Conservation (phyloP, 2,113 vertebrate species). For the Gorsachius goisagi region DNA sequence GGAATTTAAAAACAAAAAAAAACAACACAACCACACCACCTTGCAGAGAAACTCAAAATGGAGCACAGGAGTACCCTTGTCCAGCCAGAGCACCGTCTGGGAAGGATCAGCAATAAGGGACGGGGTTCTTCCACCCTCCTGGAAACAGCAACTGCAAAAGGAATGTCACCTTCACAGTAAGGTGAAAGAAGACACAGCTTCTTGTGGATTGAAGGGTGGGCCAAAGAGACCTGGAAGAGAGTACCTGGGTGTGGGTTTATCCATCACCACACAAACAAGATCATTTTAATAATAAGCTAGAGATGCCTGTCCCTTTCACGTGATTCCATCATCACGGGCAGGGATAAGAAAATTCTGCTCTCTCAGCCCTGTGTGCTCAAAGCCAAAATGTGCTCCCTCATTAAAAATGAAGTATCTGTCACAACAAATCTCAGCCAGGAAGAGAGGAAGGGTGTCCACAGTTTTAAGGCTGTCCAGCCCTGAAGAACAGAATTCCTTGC, state of each 20-base stretch:
- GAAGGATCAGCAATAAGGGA: background rate
- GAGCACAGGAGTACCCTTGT: background rate
- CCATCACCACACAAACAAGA: background rate
- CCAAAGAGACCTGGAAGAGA: background rate
- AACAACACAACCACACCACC: background rate
- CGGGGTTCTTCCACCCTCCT: background rate
- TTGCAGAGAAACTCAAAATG: background rate
- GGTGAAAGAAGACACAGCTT: background rate
- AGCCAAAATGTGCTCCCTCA: background rate
- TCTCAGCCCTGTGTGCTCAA: background rate
- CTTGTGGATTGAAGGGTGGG: background rate
- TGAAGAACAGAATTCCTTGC: background rate
- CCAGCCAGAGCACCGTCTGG: background rate
- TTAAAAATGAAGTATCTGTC: background rate
- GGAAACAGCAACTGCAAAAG: background rate
- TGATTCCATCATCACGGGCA: background rate
- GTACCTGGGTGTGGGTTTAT: background rate
- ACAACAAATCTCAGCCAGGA: background rate
- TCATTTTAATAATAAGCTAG: background rate
- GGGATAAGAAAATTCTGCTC: background rate
- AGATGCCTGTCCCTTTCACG: background rate
- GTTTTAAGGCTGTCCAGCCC: background rate
- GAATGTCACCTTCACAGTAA: background rate
- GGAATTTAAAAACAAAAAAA: background rate
- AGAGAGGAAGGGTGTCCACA: background rate